Evolutionary conservation across 1,140 invertebrate genomes (phyloP), one percentile per base, ranked within the genome.

Genomic region (Aradophagus sp.): DNA sequence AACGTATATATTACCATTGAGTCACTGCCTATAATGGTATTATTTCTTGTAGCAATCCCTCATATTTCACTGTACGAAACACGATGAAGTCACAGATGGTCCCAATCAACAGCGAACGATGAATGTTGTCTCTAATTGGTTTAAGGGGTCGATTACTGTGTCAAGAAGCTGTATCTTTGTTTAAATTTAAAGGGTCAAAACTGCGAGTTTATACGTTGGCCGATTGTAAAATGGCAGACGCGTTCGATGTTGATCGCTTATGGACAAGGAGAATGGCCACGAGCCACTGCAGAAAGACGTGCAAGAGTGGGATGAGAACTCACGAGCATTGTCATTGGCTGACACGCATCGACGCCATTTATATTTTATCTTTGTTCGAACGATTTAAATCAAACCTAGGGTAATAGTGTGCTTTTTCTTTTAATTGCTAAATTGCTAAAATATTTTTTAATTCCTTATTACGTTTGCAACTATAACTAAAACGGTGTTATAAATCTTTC

Each of bases 1-100:
- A 23, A 45, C 15, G 45, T 67, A 66, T 72, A 68, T 61, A 50
- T 65, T 65, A 65, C 61, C 61, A 53, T 63, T 63, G 59, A 63
- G 61, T 56, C 61, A 65, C 50, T 55, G 27, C 32, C 38, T 38
- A 53, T 36, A 63, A 63, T 39, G 41, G 48, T 63, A 47, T 52
- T 41, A 62, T 62, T 44, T 62, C 31, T 27, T 38, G 38, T 14
- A 31, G 11, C 1, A 42, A 35, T 42, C n/a, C 38, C 16, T 62
- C 58, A 52, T 62, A 15, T 42, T 19, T 32, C 2, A 19, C 2
- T 20, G 14, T 26, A 29, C 27, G 8, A 10, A 17, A 26, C 23
- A 42, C 14, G 7, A 29, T 6, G 6, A 12, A 14, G 17, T 27
- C 26, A 41, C 36, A 6, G 14, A 19, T 10, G 7, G 13, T 7